Conservation (phyloP, 2,113 vertebrate species). For the Lutjanus erythropterus region DNA sequence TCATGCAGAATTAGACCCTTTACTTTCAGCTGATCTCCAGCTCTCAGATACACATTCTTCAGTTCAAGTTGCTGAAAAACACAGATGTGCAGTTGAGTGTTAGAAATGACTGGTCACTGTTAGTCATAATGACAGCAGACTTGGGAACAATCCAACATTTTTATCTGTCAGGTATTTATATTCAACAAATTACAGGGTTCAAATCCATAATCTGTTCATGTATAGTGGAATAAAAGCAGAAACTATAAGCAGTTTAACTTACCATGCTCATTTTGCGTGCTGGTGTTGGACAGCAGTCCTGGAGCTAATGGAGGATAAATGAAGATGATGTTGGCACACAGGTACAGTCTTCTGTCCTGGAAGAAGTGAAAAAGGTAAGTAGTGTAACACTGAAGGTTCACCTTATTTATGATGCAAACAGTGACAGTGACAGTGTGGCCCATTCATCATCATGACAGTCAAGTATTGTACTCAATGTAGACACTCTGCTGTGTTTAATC, state of each 20-base stretch:
- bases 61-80: conserved; percentile 83
- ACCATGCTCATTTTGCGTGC: conserved; percentile 61
- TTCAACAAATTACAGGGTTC: background rate
- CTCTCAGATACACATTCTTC: conserved; percentile 83
- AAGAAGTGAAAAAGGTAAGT: conserved; percentile 8
- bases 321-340: background rate
- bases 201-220: background rate
- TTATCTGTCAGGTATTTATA: background rate
- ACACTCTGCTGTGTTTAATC: background rate
- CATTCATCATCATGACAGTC: background rate
- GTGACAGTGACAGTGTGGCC: background rate
- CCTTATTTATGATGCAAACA: background rate
- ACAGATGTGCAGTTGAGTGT: background rate
- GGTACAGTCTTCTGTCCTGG: background rate
- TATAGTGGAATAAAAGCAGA: background rate
- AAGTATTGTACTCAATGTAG: conserved; percentile 27
- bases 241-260: background rate
- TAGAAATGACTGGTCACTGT: background rate
- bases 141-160: background rate
- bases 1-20: conserved; percentile 83
- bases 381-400: background rate
- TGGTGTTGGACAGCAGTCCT: conserved; percentile 35
- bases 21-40: conserved; percentile 86
- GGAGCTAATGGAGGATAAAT: background rate
- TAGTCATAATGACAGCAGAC: background rate